A percentile compares a stretch with the other conserved stretches of the same genome.
Conservation (phyloP, 1,140 invertebrate species). For the Papilio machaon region DNA sequence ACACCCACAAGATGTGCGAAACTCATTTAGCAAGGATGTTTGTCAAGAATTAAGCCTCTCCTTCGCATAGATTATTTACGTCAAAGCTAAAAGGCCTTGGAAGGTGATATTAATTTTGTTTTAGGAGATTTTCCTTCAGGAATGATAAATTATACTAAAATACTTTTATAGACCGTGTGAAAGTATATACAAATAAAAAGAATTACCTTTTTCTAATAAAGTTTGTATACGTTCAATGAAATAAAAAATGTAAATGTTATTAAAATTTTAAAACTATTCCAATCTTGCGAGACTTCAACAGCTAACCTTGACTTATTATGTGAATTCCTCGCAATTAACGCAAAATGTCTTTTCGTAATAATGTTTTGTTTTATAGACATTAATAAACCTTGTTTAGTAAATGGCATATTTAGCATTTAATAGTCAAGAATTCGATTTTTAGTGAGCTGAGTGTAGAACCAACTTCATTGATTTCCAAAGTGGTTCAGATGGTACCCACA, state of each 20-base stretch:
- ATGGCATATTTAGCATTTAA: no score
- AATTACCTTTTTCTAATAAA: neutral
- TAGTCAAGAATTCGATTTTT: no score
- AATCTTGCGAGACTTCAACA: neutral
- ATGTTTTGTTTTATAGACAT: neutral
- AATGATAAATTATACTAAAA: neutral
- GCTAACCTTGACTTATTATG: slow-evolving; percentile 7
- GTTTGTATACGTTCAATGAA: neutral
- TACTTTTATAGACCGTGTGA: neutral
- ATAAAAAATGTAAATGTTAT: neutral
- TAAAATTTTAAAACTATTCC: slow-evolving; percentile 1
- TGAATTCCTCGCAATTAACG: neutral
- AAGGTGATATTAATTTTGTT: neutral
- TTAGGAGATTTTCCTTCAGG: neutral
- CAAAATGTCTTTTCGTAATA: neutral
- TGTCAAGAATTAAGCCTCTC: no score
- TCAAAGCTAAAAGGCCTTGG: neutral
- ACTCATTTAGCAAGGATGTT: no score
- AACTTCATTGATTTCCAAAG: no score
- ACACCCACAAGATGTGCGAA: no score
- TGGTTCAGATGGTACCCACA: no score
- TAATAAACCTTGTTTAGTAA: no score
- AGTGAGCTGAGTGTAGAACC: no score
- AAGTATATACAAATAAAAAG: neutral
- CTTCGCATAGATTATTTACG: no score